These are phyloP conservation scores for Trichosurus vulpecula DNA, from an alignment of 2,797 vertebrate species.

Conservation along the genomic window DNA sequence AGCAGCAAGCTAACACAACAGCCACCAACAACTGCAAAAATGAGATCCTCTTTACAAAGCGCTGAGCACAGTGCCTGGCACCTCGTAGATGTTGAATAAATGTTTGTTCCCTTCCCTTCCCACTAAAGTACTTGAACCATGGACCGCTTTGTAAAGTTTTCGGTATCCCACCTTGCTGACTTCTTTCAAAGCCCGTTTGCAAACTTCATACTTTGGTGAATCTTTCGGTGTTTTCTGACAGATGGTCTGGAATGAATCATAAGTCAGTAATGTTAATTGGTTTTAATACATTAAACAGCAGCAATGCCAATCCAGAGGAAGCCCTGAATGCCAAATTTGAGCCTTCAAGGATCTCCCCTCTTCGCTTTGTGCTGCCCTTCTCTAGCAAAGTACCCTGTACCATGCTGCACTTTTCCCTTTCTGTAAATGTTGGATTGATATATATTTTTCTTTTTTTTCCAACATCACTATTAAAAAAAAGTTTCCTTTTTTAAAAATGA, in stretches of 20 bases:
- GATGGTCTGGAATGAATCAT: conserved; percentile 91
- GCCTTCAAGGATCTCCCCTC: not conserved
- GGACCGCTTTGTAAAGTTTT: not conserved
- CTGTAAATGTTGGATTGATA: not conserved
- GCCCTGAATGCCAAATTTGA: not conserved
- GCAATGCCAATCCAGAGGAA: not conserved
- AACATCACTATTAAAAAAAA: not conserved
- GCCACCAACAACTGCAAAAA: not conserved
- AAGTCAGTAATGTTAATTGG: conserved; percentile 21
- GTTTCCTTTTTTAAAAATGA: not conserved
- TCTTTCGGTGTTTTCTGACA: conserved; percentile 97
- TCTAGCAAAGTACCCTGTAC: not conserved
- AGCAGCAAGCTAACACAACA: not conserved
- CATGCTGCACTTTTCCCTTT: not conserved
- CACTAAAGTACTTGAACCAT: not conserved
- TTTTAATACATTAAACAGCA: conserved; percentile 17
- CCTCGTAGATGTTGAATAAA: not conserved
- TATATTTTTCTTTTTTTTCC: not conserved
- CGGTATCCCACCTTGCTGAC: conserved; percentile 92
- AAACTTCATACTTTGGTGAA: conserved; percentile 89
- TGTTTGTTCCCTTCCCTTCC: not conserved
- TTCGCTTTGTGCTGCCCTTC: not conserved
- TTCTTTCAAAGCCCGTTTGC: conserved; percentile 93
- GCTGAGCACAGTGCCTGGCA: not conserved
- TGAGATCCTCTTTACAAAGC: not conserved